A percentile compares a stretch with the other conserved stretches of the same genome.
Conservation (phyloP, 2,797 vertebrate genomes). For the Gymnodraco acuticeps region DNA sequence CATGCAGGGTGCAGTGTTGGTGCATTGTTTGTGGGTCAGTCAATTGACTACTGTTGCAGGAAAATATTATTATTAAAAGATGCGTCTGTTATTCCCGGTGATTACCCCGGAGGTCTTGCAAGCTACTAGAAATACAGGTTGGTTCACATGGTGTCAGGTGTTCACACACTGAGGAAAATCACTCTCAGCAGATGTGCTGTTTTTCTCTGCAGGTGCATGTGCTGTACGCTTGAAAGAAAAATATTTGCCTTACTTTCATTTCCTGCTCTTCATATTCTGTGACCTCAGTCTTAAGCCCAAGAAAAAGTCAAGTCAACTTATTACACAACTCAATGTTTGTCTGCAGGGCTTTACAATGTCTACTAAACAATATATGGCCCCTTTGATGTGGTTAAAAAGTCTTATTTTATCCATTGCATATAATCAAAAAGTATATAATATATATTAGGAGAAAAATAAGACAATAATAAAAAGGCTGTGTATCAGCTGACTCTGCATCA, state of each 20-base stretch:
- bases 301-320: not conserved
- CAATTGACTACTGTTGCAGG: slow-evolving; percentile 26
- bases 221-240: not conserved
- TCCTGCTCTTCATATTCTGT: slow-evolving; percentile 47
- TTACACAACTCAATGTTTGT: not conserved
- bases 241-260: slow-evolving; percentile 41
- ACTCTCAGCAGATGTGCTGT: not conserved
- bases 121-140: slow-evolving; percentile 52
- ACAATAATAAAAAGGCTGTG: not conserved
- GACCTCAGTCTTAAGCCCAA: slow-evolving; percentile 9
- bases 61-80: slow-evolving; percentile 18
- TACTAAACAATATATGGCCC: not conserved
- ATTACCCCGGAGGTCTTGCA: slow-evolving; percentile 18
- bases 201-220: slow-evolving; percentile 12
- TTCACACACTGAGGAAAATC: not conserved
- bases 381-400: not conserved
- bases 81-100: slow-evolving; percentile 18
- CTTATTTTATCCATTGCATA: not conserved
- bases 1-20: not conserved
- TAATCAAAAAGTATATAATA: not conserved
- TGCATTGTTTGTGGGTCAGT: not conserved
- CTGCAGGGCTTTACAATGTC: not conserved
- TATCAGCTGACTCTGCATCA: slow-evolving; percentile 6
- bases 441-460: not conserved
- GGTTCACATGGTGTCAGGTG: slow-evolving; percentile 2